Base-by-base conservation (phyloP, 2,888 invertebrate genomes). In the Podabrus alpinus region DNA sequence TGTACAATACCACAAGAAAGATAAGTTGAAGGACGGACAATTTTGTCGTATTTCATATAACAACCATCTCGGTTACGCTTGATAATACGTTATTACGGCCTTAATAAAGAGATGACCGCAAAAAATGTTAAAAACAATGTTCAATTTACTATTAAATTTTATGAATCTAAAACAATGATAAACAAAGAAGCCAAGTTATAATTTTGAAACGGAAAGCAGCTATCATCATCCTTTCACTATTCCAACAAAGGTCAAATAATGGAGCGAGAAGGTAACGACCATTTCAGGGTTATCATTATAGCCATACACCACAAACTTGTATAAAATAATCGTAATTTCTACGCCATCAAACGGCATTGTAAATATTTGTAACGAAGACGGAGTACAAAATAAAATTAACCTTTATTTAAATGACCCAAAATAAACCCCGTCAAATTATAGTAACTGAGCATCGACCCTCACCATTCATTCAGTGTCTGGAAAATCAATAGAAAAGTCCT, bases 201-300 rank as follows among this genome's bases (percentile, higher is more conserved):
- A 72, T 76, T 76, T 76, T 71, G 73, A 77, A 77, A 79, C 73
- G 66, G 79, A 79, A 78, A 79, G 78, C 78, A 78, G 77, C 78
- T 78, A 79, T 77, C 79, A 78, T 77, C 74, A 69, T 77, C 76
- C 79, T 79, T 79, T 79, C 79, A 78, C 77, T 77, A 69, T 70
- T 66, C 76, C 80, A 78, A 76, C 77, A 84, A 83, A 84, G 84
- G 84, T 84, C 84, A 84, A 83, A 84, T 84, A 81, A 80, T 83
- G 77, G 83, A 84, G 81, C 82, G 83, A 82, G 84, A 84, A 84
- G 85, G 85, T 84, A 85, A 85, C 83, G 85, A 85, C 85, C 85
- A 84, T 84, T 82, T 85, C 84, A 84, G 84, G 85, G 85, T 84
- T 84, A 84, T 45, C 45, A 45, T 45, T 19, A 64, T 64, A 74